Conservation (phyloP, 2,113 vertebrate species). For the Hippocampus comes region DNA sequence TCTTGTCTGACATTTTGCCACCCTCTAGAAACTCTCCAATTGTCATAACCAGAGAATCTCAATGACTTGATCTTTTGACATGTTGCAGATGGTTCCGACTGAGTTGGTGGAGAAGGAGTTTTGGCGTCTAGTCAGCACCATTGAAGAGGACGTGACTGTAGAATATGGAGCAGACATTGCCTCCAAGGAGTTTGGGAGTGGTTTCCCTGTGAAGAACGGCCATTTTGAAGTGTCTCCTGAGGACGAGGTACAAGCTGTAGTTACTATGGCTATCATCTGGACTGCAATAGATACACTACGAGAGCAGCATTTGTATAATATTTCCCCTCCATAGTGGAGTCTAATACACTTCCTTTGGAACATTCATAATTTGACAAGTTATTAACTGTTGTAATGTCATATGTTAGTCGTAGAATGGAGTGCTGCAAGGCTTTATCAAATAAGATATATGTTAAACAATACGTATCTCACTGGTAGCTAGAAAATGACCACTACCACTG, state of each 20-base stretch:
- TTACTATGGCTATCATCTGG: neutral
- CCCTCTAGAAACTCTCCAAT: neutral
- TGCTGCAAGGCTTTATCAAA: neutral
- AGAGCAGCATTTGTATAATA: neutral
- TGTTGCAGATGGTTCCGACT: slow-evolving; percentile 91
- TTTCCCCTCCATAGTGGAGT: neutral
- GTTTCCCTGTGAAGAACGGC: slow-evolving; percentile 88
- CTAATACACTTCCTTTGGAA: too few relatives aligned
- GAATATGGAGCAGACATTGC: slow-evolving; percentile 98
- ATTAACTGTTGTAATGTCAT: neutral
- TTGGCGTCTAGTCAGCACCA: slow-evolving; percentile 94
- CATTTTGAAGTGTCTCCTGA: slow-evolving; percentile 83
- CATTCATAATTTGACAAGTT: neutral
- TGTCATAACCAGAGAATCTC: neutral
- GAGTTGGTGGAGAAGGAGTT: slow-evolving; percentile 98
- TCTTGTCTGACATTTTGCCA: too few relatives aligned
- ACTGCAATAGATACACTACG: neutral
- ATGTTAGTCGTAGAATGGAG: neutral
- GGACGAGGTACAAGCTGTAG: slow-evolving; percentile 79
- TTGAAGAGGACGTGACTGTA: slow-evolving; percentile 96
- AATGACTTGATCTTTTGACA: neutral
- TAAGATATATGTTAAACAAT: neutral
- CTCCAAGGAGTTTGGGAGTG: slow-evolving; percentile 97
- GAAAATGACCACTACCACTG: neutral
- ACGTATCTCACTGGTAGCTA: neutral